Percentiles rank a stretch among this genome's conserved stretches.
Conservation (phyloP, 1,140 invertebrate genomes). For the Geopemphigus sp. region DNA sequence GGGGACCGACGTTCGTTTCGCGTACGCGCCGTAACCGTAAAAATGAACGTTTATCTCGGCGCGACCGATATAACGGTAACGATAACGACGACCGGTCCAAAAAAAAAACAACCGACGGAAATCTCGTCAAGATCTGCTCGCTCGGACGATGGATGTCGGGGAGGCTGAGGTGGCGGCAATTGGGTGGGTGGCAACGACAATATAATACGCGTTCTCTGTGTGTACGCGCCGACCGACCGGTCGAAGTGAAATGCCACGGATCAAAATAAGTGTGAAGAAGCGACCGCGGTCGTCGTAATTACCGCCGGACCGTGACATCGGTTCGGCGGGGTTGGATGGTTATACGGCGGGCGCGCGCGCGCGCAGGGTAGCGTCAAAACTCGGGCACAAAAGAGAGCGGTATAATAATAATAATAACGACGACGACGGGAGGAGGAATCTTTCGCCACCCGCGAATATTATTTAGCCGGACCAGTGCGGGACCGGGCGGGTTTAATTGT, state of each 20-base stretch:
- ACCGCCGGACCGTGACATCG: slow-evolving; percentile 41
- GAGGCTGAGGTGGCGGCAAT: too few relatives aligned
- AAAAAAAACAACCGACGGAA: too few relatives aligned
- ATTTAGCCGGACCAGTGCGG: neutral
- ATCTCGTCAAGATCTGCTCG: slow-evolving; percentile 15
- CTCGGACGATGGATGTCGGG: too few relatives aligned
- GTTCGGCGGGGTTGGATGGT: neutral
- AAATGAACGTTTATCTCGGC: too few relatives aligned
- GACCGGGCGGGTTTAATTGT: slow-evolving; percentile 1
- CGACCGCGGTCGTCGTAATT: neutral
- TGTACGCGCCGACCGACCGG: neutral
- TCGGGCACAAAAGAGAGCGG: neutral
- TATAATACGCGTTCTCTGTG: neutral
- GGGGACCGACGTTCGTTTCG: too few relatives aligned
- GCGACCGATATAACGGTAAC: too few relatives aligned
- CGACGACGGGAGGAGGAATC: neutral
- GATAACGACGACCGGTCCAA: too few relatives aligned
- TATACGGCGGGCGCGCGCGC: neutral
- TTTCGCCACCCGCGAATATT: slow-evolving; percentile 9
- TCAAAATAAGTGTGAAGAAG: slow-evolving; percentile 45
- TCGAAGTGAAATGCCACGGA: slow-evolving; percentile 34
- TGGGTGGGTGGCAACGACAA: neutral
- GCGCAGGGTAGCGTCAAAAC: slow-evolving; percentile 6
- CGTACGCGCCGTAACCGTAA: too few relatives aligned
- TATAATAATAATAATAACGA: neutral